These are phyloP conservation scores for Burhinus oedicnemus DNA, from an alignment of 2,113 vertebrate species.

Conservation along the genomic window DNA sequence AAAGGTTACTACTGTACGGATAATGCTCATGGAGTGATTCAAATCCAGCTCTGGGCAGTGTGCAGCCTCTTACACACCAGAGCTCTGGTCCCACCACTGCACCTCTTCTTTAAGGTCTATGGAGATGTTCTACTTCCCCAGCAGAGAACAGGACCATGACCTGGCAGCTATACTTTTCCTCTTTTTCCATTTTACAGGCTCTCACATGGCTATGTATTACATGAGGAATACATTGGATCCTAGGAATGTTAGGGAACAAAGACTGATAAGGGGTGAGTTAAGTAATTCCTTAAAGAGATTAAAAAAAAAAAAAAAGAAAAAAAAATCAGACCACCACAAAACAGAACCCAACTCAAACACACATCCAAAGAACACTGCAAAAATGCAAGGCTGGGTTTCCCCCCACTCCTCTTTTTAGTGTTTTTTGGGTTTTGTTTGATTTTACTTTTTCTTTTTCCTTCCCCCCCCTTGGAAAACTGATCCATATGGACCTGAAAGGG, in stretches of 20 bases:
- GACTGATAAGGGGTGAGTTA: not conserved
- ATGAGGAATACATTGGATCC: not conserved
- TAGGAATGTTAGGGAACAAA: not conserved
- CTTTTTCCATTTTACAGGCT: not conserved
- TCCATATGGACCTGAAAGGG: not conserved
- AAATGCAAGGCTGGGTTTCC: not conserved
- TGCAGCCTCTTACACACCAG: not conserved
- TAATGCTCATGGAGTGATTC: not conserved
- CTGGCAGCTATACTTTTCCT: not conserved
- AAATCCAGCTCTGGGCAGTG: rapidly evolving
- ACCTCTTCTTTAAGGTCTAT: not conserved
- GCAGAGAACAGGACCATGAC: not conserved
- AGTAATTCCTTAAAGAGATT: not conserved
- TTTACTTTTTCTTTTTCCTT: not conserved
- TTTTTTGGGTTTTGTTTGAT: not conserved
- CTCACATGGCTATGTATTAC: not conserved
- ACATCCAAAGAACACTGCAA: not conserved
- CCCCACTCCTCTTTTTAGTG: not conserved
- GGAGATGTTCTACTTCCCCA: not conserved
- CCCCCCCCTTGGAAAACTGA: not conserved
- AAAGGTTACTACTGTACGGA: not conserved
- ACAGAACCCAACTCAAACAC: not conserved
- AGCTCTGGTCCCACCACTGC: not conserved
- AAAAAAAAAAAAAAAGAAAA: too few relatives aligned
- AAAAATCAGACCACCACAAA: not conserved